Base-by-base conservation (phyloP, 2,113 vertebrate genomes). In the Barbus barbus region DNA sequence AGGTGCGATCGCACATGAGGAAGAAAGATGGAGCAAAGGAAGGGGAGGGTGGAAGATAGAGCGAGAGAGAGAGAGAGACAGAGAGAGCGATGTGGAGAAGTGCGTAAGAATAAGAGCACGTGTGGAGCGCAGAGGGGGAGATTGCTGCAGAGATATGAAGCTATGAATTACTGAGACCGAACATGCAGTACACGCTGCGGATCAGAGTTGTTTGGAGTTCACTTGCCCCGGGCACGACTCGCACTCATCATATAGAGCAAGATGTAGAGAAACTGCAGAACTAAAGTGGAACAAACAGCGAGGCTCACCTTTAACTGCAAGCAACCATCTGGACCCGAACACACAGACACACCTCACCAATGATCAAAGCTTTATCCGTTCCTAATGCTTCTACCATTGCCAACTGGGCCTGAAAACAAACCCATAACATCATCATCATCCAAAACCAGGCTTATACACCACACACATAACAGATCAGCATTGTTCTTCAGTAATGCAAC, bases 101-200 rank as follows among this genome's bases (percentile, higher is more conserved):
- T 80, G 61, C 24, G 60, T 38, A 67, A 74, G 73, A 85, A 83
- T 72, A 78, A 83, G 72, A 83, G 28, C 14, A n/a, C 3, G 38
- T 72, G 51, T 58, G 78, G 69, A 53, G 63, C 58, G 58, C 74
- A 78, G 74, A 82, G 67, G 84, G 80, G 48, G 78, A 84, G 83
- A 84, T 82, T 85, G 86, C 77, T 87, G 86, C 86, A 87, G 86
- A 56, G 83, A 85, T 84, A 75, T 56, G 46, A 71, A 87, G 67
- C 46, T 84, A 71, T 81, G 74, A 82, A 84, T 72, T 72, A 80
- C 82, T 26, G 63, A 84, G 65, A 77, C 75, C 53, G 44, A 86
- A 83, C 78, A 78, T 41, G 53, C n/a, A 1, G 46, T 71, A 71
- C 51, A 65, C 38, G 26, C 60, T 65, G 78, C 36, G 16, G 78